These are phyloP conservation scores for Amblyopsis rosae DNA, from an alignment of 2,113 vertebrate genomes.

Conservation along the genomic window DNA sequence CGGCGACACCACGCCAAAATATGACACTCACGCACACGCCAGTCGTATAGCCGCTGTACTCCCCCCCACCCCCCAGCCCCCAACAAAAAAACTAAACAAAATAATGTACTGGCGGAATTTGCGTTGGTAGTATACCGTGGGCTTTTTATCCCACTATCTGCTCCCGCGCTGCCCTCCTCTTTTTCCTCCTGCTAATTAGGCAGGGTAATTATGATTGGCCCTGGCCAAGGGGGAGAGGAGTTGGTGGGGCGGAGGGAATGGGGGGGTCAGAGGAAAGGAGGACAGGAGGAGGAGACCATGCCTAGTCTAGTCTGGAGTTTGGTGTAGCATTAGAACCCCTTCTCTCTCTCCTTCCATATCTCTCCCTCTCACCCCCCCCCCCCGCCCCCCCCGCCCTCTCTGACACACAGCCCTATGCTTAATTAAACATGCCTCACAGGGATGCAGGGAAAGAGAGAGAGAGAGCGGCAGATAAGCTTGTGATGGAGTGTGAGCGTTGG, in stretches of 20 bases:
- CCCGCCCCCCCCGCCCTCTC: slow-evolving; percentile 12
- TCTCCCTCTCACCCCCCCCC: slow-evolving; percentile 15
- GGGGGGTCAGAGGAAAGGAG: slow-evolving; percentile 45
- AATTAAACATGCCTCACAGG: slow-evolving; percentile 77
- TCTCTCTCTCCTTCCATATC: slow-evolving; percentile 6
- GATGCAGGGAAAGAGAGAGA: slow-evolving; percentile 36
- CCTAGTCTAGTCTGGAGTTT: slow-evolving; percentile 63
- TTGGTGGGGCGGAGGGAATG: slow-evolving; percentile 31
- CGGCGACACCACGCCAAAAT: too few species aligned
- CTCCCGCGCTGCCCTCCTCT: slow-evolving; percentile 45
- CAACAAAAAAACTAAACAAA: too few species aligned
- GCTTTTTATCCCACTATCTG: not conserved
- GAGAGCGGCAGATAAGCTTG: not conserved
- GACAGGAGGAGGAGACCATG: slow-evolving; percentile 46
- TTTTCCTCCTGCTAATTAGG: slow-evolving; percentile 70
- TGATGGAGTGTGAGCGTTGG: not conserved
- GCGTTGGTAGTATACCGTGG: too few species aligned
- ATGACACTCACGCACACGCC: too few species aligned
- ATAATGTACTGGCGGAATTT: too few species aligned
- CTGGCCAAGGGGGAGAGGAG: slow-evolving; percentile 60
- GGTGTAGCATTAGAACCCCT: slow-evolving; percentile 57
- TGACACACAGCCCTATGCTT: slow-evolving; percentile 70
- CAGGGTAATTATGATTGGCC: slow-evolving; percentile 73
- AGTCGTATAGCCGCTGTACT: too few species aligned
- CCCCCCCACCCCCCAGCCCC: too few species aligned